Evolutionary conservation across 2,113 vertebrate species (phyloP).

Genomic region (Gulo gulo): DNA sequence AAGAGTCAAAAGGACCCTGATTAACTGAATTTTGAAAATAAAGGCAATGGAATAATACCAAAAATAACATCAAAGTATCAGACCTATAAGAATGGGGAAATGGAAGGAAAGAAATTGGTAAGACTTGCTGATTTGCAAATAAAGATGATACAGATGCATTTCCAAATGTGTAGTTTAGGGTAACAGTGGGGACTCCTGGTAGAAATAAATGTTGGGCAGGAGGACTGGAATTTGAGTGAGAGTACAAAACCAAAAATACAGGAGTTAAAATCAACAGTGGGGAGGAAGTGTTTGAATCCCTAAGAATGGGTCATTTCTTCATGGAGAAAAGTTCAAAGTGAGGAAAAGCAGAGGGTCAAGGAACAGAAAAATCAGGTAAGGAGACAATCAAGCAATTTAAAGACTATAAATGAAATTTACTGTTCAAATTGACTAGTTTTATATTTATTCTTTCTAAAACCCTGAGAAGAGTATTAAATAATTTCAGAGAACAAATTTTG

Average conservation of each 20-base stretch:
- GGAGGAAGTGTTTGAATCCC: background rate
- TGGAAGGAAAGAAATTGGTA: background rate
- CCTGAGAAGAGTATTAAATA: background rate
- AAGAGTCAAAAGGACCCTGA: background rate
- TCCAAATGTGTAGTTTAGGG: background rate
- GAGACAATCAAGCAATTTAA: background rate
- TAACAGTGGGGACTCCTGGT: background rate
- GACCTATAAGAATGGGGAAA: background rate
- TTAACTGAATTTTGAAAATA: background rate
- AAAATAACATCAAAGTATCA: background rate
- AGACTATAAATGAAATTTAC: background rate
- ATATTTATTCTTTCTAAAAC: background rate
- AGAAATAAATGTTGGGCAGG: background rate
- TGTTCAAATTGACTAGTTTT: background rate
- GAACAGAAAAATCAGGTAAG: background rate
- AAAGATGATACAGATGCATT: background rate
- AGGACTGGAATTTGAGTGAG: background rate
- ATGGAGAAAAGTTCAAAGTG: background rate
- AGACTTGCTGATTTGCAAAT: background rate
- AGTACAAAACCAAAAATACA: background rate
- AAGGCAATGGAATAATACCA: background rate
- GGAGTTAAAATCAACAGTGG: background rate
- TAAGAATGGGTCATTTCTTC: background rate
- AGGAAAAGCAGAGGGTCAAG: background rate
- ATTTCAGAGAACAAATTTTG: background rate